Conservation (phyloP, 2,888 invertebrate genomes). For the Euproctis similis region DNA sequence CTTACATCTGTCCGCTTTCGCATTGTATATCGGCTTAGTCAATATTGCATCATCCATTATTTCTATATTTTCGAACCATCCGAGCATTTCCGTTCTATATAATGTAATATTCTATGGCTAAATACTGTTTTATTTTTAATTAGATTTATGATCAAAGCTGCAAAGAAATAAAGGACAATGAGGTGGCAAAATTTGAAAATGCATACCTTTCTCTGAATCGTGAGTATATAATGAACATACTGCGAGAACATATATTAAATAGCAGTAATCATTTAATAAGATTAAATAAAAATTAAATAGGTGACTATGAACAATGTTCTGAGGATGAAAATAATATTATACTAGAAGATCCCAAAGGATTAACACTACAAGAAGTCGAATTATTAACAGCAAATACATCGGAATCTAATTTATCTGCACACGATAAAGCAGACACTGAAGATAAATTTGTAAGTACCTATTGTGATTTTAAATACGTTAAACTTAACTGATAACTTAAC, state of each 20-base stretch:
- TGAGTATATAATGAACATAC: constrained; percentile 28
- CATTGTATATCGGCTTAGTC: no score
- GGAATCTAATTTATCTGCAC: constrained; percentile 22
- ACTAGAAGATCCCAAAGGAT: constrained; percentile 49
- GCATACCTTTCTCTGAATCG: constrained; percentile 54
- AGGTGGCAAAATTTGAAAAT: constrained; percentile 38
- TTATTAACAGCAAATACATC: constrained; percentile 40
- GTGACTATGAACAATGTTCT: constrained; percentile 59
- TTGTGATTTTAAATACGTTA: no score
- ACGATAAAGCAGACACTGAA: constrained; percentile 12
- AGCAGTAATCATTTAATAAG: not conserved
- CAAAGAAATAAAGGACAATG: constrained; percentile 18
- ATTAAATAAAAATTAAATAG: constrained; percentile 23
- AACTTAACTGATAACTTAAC: no score
- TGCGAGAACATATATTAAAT: not conserved
- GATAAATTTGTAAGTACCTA: constrained; percentile 16
- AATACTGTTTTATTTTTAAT: constrained; percentile 1
- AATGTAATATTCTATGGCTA: no score
- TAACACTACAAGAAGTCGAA: constrained; percentile 55
- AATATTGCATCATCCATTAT: no score
- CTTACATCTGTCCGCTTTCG: no score
- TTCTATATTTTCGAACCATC: no score
- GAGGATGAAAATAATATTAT: constrained; percentile 49
- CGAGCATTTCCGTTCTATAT: no score
- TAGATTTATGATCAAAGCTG: constrained; percentile 12